phyloP scores from a whole-genome alignment of 2,797 vertebrate genomes.

The Paratrypauchen microcephalus region DNA sequence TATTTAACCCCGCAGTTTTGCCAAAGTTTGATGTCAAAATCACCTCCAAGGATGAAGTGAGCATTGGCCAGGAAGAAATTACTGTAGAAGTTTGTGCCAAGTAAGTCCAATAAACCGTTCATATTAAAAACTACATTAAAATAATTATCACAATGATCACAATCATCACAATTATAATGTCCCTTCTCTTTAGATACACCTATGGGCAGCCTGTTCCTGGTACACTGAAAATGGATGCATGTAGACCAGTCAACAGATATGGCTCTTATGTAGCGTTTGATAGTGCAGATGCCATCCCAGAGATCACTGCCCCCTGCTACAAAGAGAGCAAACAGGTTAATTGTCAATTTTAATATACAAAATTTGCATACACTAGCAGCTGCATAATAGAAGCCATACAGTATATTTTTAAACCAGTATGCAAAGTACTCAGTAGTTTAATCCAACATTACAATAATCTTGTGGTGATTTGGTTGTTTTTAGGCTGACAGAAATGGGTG shows the following conservation, averaged over 20 bases:
- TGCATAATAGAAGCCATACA: not conserved
- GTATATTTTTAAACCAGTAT: not conserved
- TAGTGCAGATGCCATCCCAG: rapidly evolving
- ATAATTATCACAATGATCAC: too few species aligned
- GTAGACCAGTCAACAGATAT: not conserved
- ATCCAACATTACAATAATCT: not conserved
- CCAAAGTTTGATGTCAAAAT: conserved; percentile 62
- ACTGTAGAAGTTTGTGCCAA: conserved; percentile 49
- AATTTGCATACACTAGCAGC: not conserved
- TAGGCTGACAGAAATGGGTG: conserved; percentile 53
- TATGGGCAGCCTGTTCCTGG: conserved; percentile 64
- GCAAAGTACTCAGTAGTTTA: not conserved
- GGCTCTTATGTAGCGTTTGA: rapidly evolving
- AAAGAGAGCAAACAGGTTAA: conserved; percentile 15
- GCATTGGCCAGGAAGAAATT: conserved; percentile 35
- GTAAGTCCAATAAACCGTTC: conserved; percentile 43
- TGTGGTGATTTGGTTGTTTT: not conserved
- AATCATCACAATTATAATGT: not conserved
- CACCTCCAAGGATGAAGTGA: conserved; percentile 16
- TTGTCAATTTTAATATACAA: not conserved
- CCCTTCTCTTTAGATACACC: conserved; percentile 53
- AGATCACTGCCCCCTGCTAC: conserved; percentile 11
- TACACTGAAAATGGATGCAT: conserved; percentile 26
- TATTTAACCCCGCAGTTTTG: conserved; percentile 50
- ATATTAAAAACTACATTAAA: not conserved